Evolutionary conservation across 2,113 vertebrate genomes (phyloP).

Genomic region (Lethenteron camtschaticum): DNA sequence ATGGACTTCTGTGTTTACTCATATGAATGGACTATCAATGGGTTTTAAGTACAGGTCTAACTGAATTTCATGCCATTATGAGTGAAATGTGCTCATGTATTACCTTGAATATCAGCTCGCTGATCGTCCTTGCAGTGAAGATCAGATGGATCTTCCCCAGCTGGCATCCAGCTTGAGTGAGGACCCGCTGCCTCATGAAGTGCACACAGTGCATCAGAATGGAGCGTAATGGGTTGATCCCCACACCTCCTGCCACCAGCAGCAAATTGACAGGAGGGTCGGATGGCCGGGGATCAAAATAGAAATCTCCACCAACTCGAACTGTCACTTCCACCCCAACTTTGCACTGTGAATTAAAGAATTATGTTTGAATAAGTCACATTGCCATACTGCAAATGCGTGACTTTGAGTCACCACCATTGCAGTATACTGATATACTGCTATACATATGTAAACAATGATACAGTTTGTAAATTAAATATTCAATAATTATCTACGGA

Average conservation of each 20-base stretch:
- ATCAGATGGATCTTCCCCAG: slow-evolving; percentile 37
- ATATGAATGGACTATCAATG: background rate
- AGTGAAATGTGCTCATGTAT: slow-evolving; percentile 3
- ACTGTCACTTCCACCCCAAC: slow-evolving; percentile 48
- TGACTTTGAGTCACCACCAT: background rate
- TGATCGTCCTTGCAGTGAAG: slow-evolving; percentile 54
- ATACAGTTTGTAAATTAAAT: background rate
- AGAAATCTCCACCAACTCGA: slow-evolving; percentile 74
- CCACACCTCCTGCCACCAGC: slow-evolving; percentile 68
- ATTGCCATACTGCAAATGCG: background rate
- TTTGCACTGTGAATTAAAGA: slow-evolving; percentile 29
- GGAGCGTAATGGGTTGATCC: slow-evolving; percentile 83
- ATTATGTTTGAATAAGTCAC: background rate
- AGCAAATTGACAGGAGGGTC: slow-evolving; percentile 43
- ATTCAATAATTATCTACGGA: background rate
- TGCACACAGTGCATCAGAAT: slow-evolving; percentile 54
- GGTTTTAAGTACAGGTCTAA: background rate
- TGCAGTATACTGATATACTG: slow-evolving; percentile 9
- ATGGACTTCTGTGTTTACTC: background rate
- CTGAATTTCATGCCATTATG: background rate
- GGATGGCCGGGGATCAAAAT: slow-evolving; percentile 50
- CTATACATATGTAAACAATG: slow-evolving; percentile 8
- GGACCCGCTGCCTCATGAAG: slow-evolving; percentile 24
- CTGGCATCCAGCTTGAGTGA: slow-evolving; percentile 20
- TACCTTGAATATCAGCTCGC: slow-evolving; percentile 73